Conservation (phyloP, 2,888 invertebrate genomes). For the Plagodis dolabraria region DNA sequence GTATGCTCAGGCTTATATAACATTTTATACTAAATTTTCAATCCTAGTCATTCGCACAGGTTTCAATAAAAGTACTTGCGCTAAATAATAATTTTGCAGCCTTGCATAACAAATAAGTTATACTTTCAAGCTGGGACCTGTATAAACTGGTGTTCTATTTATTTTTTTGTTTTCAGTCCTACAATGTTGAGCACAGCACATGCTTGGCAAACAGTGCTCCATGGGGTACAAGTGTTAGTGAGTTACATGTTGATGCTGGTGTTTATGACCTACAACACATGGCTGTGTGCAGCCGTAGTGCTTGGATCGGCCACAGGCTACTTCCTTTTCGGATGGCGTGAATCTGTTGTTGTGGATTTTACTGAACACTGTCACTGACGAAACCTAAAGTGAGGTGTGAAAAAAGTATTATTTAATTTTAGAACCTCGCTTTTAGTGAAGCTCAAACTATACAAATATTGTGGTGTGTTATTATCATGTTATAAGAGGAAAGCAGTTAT, state of each 20-base stretch:
- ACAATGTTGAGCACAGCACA: constrained; percentile 94
- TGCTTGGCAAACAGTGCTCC: constrained; percentile 93
- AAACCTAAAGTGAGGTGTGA: constrained; percentile 33
- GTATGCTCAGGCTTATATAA: too few species aligned
- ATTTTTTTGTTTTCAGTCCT: constrained; percentile 85
- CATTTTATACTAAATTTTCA: too few species aligned
- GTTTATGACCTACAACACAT: constrained; percentile 98
- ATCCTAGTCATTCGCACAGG: too few species aligned
- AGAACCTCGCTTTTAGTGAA: constrained; percentile 60
- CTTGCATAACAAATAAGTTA: too few species aligned
- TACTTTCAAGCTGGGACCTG: too few species aligned
- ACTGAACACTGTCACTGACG: constrained; percentile 97
- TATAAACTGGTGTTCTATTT: not conserved
- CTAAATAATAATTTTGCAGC: too few species aligned
- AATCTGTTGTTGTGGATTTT: constrained; percentile 96
- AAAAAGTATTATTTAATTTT: constrained; percentile 60
- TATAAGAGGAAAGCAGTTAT: constrained; percentile 70
- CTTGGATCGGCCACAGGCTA: constrained; percentile 96
- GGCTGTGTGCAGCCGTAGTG: constrained; percentile 95
- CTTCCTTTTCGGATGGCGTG: constrained; percentile 98
- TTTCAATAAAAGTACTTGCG: too few species aligned
- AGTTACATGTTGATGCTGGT: constrained; percentile 98
- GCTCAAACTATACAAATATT: constrained; percentile 68
- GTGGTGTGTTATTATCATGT: constrained; percentile 69
- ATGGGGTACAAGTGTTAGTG: constrained; percentile 94